Evolutionary conservation across 2,797 vertebrate genomes (phyloP).

Genomic region (Hippopotamyrus pictus): DNA sequence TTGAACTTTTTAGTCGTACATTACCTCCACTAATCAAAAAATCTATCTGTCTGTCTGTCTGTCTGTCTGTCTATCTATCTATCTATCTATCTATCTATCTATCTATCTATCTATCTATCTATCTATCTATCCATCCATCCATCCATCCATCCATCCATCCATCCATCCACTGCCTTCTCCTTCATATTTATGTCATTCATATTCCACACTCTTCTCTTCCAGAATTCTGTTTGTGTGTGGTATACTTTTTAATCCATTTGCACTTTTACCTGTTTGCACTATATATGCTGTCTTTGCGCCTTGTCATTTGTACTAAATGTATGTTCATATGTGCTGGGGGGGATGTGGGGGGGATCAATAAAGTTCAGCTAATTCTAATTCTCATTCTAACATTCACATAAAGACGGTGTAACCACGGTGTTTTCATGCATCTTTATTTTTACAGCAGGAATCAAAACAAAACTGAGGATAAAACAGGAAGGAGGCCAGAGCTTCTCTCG

Average conservation of each 20-base stretch:
- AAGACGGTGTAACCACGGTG: background rate
- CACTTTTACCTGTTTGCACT: background rate
- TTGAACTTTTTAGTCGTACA: background rate
- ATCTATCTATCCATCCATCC: no score
- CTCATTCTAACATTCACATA: background rate
- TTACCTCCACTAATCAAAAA: background rate
- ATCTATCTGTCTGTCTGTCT: no score
- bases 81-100: background rate
- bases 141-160: no score
- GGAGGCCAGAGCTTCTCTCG: background rate
- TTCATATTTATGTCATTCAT: background rate
- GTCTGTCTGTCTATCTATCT: background rate
- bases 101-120: no score
- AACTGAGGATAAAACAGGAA: background rate
- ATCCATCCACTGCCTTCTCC: background rate
- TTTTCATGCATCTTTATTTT: background rate
- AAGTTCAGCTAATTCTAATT: background rate
- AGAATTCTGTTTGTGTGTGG: background rate
- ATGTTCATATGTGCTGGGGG: background rate
- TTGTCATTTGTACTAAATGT: background rate
- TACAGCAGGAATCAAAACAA: background rate
- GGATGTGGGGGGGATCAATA: background rate
- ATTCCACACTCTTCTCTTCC: background rate
- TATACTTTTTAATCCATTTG: background rate
- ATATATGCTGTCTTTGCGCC: background rate